A percentile compares a stretch with the other conserved stretches of the same genome.
These are phyloP conservation scores for Tragelaphus strepsiceros DNA, from an alignment of 2,113 vertebrate genomes.

Conservation along the genomic window DNA sequence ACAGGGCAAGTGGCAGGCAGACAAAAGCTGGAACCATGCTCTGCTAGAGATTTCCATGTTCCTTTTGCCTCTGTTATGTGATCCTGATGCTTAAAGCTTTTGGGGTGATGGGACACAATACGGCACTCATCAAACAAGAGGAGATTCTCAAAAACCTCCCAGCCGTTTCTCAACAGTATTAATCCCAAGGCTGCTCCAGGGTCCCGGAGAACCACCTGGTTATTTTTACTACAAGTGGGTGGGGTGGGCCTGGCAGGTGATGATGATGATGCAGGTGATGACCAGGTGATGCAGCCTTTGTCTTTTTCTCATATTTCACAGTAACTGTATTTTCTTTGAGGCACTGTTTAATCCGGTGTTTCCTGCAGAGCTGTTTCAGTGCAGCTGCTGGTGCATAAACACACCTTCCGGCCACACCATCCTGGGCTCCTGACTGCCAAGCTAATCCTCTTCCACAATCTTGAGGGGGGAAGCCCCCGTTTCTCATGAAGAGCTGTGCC, in stretches of 20 bases:
- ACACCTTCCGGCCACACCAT: neutral
- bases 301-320: slow-evolving; percentile 6
- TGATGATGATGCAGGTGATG: no score
- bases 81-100: neutral
- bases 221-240: neutral
- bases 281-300: neutral
- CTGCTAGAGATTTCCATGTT: neutral
- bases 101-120: neutral
- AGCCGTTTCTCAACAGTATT: neutral
- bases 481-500: neutral
- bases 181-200: neutral
- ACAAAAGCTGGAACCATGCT: no score
- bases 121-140: neutral
- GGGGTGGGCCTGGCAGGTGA: neutral
- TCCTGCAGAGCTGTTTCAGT: neutral
- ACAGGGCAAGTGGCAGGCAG: neutral
- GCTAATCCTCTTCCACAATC: neutral
- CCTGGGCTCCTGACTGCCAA: neutral
- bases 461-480: neutral
- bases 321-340: neutral
- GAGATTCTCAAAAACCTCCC: neutral
- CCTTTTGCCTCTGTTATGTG: neutral
- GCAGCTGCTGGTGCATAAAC: neutral
- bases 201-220: neutral
- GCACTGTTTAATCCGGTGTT: neutral